Evolutionary conservation across 2,113 vertebrate species (phyloP).

Genomic region (Saiga tatarica): DNA sequence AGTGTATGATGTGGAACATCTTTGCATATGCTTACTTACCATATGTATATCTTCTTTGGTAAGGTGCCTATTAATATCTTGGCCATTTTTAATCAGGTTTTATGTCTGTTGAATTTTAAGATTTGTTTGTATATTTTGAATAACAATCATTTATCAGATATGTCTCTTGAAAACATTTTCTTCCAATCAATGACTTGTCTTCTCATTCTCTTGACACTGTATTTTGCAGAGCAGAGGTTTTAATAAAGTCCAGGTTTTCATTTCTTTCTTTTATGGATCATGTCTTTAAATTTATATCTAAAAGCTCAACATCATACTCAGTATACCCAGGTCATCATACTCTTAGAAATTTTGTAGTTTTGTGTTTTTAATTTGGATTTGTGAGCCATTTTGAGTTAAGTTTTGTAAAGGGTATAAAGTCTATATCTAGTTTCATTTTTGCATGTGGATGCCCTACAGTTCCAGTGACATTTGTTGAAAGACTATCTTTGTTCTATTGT

Average conservation of each 20-base stretch:
- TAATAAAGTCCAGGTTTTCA: background rate
- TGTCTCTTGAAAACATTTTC: background rate
- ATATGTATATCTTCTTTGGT: background rate
- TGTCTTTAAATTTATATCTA: background rate
- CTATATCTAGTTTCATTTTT: background rate
- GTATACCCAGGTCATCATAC: background rate
- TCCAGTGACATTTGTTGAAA: background rate
- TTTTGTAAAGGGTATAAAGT: background rate
- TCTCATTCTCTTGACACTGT: background rate
- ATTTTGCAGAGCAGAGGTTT: background rate
- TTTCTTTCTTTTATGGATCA: background rate
- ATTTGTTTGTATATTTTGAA: background rate
- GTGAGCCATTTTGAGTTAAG: background rate
- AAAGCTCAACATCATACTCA: background rate
- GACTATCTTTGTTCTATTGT: background rate
- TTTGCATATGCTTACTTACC: background rate
- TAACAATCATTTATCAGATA: background rate
- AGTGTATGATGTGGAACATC: background rate
- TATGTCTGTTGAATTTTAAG: background rate
- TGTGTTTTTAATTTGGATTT: background rate
- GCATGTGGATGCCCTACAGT: background rate
- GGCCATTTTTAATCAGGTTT: background rate
- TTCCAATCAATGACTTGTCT: background rate
- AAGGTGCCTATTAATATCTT: background rate
- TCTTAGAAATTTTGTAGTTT: background rate